Conservation (phyloP, 1,140 invertebrate genomes). For the Camponotus vicinus region DNA sequence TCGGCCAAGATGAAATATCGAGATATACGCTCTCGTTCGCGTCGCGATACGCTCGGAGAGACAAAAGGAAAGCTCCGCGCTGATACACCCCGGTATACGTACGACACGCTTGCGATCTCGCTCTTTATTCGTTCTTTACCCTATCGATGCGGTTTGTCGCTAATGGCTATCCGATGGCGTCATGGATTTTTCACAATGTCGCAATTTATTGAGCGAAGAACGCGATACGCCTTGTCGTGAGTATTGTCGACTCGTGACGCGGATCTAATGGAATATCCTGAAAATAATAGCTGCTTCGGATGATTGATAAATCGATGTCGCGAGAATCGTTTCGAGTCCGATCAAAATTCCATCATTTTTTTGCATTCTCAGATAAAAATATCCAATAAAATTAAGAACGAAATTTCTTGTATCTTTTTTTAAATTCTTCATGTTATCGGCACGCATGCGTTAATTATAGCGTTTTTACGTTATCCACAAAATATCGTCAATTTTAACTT, state of each 20-base stretch:
- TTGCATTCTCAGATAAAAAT: slow-evolving; percentile 1
- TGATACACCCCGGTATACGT: slow-evolving; percentile 11
- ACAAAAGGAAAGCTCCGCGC: slow-evolving; percentile 65
- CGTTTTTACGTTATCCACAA: not conserved
- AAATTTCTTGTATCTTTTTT: no score
- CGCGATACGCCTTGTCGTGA: not conserved
- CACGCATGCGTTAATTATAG: not conserved
- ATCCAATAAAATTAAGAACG: not conserved
- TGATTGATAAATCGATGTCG: slow-evolving; percentile 9
- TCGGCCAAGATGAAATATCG: slow-evolving; percentile 75
- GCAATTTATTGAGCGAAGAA: slow-evolving; percentile 53
- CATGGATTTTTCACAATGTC: slow-evolving; percentile 56
- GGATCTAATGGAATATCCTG: not conserved
- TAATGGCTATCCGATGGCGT: slow-evolving; percentile 74
- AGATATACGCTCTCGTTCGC: slow-evolving; percentile 67
- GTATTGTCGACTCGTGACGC: slow-evolving; percentile 17
- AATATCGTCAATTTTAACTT: not conserved
- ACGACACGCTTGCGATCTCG: slow-evolving; percentile 14
- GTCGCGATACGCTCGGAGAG: slow-evolving; percentile 51
- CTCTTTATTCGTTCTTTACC: not conserved
- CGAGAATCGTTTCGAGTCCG: not conserved
- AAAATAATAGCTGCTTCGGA: not conserved
- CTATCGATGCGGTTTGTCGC: slow-evolving; percentile 60
- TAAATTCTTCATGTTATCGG: no score
- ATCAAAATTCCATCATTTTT: not conserved